A percentile compares a stretch with the other conserved stretches of the same genome.
These are phyloP conservation scores for Palaemon carinicauda DNA, from an alignment of 1,140 invertebrate genomes.

Conservation along the genomic window DNA sequence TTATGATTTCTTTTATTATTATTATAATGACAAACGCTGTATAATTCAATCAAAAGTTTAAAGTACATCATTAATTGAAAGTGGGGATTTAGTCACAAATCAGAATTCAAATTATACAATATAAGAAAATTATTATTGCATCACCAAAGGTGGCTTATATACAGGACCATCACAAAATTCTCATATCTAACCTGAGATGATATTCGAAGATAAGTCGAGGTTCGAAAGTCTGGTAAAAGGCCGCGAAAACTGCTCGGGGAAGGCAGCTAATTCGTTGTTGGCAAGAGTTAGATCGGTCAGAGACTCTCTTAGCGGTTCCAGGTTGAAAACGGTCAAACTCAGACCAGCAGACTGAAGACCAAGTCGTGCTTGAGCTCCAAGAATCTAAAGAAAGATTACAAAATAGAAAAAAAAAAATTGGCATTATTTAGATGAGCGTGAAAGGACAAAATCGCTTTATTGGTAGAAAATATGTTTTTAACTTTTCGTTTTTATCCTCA, in stretches of 20 bases:
- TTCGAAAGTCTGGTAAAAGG: background rate
- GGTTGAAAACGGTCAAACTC: background rate
- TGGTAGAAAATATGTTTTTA: background rate
- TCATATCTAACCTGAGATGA: conserved; percentile 10
- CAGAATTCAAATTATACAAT: background rate
- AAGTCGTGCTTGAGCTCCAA: background rate
- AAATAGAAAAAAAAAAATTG: background rate
- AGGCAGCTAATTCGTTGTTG: background rate
- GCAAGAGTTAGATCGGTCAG: background rate
- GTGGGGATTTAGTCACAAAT: background rate
- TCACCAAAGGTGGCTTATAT: no score
- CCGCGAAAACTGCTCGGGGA: background rate
- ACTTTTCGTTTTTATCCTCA: no score
- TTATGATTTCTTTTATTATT: no score
- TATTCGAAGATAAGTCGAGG: conserved; percentile 14
- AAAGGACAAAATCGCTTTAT: background rate
- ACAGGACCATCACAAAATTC: no score
- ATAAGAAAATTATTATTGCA: background rate
- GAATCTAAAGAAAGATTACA: background rate
- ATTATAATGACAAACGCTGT: no score
- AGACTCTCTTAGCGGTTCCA: background rate
- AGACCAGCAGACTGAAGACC: background rate
- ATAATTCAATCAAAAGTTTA: no score
- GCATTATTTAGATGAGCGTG: no score
- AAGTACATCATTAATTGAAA: no score